Percentiles rank a stretch among this genome's conserved stretches.
phyloP scores from a whole-genome alignment of 2,888 invertebrate species.

The Synanthedon myopaeformis region DNA sequence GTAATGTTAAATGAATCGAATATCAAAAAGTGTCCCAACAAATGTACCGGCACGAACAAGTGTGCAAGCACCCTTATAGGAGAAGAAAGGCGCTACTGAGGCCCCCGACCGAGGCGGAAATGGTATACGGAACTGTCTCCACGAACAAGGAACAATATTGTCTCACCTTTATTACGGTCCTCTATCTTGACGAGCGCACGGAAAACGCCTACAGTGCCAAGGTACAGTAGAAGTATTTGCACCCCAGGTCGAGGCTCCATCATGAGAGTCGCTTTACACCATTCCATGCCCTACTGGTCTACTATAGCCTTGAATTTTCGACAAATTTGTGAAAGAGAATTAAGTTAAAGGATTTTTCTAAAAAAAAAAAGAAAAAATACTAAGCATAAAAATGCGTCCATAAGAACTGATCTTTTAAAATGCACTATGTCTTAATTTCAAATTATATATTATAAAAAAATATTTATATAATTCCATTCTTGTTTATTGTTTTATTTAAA shows the following conservation, averaged over 20 bases:
- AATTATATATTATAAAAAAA: too few species aligned
- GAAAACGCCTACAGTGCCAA: conserved; percentile 37
- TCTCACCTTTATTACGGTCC: conserved; percentile 37
- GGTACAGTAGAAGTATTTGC: conserved; percentile 34
- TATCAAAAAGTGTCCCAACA: too few species aligned
- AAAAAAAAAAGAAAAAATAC: too few species aligned
- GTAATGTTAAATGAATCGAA: too few species aligned
- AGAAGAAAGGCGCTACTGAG: conserved; percentile 32
- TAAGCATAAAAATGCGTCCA: too few species aligned
- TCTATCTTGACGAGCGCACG: conserved; percentile 38
- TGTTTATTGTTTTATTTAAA: too few species aligned
- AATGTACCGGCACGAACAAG: too few species aligned
- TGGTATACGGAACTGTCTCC: conserved; percentile 26
- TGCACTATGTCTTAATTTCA: too few species aligned
- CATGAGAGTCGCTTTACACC: conserved; percentile 36
- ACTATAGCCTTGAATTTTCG: conserved; percentile 27
- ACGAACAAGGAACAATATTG: conserved; percentile 4
- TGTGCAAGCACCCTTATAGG: conserved; percentile 24
- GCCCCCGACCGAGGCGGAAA: conserved; percentile 32
- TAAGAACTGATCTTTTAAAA: too few species aligned
- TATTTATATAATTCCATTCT: too few species aligned
- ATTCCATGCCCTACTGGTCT: conserved; percentile 30
- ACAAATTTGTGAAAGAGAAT: too few species aligned
- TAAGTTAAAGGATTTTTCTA: too few species aligned
- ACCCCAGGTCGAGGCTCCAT: conserved; percentile 47